Evolutionary conservation across 2,113 vertebrate species (phyloP).

Genomic region (Chamaea fasciata): DNA sequence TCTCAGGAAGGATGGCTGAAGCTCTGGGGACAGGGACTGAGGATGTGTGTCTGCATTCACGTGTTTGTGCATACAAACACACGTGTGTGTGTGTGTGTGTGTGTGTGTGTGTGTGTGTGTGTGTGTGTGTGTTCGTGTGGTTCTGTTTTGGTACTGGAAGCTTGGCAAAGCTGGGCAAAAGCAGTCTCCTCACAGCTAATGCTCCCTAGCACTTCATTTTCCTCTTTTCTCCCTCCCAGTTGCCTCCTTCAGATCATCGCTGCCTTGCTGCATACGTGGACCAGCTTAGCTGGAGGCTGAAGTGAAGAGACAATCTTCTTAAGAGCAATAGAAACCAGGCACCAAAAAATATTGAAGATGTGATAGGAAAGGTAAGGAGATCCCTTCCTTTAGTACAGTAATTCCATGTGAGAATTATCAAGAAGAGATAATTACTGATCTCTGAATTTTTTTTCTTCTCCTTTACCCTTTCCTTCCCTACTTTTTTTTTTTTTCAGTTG

Average conservation of each 20-base stretch:
- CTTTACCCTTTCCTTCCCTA: background rate
- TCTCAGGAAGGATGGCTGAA: background rate
- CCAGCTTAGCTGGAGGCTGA: background rate
- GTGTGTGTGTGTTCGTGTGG: background rate
- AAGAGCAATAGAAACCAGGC: background rate
- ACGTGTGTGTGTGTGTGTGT: no score
- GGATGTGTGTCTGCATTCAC: background rate
- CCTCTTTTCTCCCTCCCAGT: background rate
- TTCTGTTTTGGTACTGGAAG: background rate
- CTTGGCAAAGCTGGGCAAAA: background rate
- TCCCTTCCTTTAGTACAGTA: background rate
- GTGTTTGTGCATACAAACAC: fast-evolving
- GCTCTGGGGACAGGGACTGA: background rate
- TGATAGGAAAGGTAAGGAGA: background rate
- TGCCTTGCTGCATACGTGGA: background rate
- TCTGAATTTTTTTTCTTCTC: background rate
- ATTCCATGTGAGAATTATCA: background rate
- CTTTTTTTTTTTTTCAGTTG: background rate
- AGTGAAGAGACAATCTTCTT: background rate
- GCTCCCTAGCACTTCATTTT: background rate
- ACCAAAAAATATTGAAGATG: background rate
- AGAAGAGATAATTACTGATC: background rate
- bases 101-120: background rate
- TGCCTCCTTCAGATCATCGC: background rate
- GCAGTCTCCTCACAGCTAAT: background rate